These are phyloP conservation scores for Eulemur macaco DNA, from an alignment of 2,113 vertebrate genomes.

Conservation along the genomic window DNA sequence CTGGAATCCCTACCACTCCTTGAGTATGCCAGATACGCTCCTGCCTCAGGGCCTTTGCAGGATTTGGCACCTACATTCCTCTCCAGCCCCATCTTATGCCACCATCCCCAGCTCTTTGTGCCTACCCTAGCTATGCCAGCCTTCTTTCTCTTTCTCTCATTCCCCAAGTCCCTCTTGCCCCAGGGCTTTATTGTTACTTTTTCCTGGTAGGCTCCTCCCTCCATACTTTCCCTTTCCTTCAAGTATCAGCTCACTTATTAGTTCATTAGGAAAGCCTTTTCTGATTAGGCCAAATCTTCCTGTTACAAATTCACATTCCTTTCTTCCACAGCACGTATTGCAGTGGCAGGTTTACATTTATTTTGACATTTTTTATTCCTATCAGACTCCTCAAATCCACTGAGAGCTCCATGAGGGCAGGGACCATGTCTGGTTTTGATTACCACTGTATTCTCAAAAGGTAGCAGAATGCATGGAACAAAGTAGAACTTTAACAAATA, in stretches of 20 bases:
- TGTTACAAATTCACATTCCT: not conserved
- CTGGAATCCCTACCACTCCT: not conserved
- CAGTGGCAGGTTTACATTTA: constrained; percentile 25
- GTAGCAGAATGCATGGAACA: not conserved
- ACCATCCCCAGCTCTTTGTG: not conserved
- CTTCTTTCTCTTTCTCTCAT: not conserved
- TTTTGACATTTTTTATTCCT: constrained; percentile 14
- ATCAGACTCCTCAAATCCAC: not conserved
- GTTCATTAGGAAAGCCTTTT: not conserved
- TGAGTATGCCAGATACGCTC: not conserved
- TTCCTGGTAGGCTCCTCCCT: not conserved
- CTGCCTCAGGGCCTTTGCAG: not conserved
- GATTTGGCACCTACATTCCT: not conserved
- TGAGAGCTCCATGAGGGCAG: not conserved
- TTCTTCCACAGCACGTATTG: not conserved
- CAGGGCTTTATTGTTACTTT: not conserved
- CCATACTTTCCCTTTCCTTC: not conserved
- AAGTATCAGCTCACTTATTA: not conserved
- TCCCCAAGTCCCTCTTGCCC: not conserved
- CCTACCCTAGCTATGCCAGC: not conserved
- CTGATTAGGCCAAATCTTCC: not conserved
- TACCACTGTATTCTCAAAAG: not conserved
- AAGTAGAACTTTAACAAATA: not conserved
- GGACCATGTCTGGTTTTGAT: constrained; percentile 23
- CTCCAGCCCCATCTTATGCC: not conserved